Evolutionary conservation across 1,140 invertebrate genomes (phyloP).

Genomic region (Monochamus saltuarius): DNA sequence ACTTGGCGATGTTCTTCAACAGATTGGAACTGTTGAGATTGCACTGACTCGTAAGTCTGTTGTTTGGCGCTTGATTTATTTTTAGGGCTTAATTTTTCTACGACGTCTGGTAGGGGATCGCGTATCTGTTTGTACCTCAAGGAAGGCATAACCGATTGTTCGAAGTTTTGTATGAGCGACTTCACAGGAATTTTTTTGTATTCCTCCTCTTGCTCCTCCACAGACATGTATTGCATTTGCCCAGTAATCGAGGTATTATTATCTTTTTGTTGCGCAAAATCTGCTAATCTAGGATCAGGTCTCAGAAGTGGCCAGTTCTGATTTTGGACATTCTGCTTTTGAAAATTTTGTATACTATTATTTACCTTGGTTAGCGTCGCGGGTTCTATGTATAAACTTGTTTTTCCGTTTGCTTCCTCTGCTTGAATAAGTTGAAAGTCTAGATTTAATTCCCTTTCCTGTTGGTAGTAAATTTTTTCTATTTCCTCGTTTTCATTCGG

Average conservation of each 20-base stretch:
- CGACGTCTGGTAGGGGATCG: slow-evolving; percentile 45
- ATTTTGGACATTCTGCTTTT: too few relatives aligned
- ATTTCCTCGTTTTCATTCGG: slow-evolving; percentile 44
- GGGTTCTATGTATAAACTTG: too few relatives aligned
- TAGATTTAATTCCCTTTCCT: slow-evolving; percentile 42
- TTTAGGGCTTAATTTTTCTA: slow-evolving; percentile 30
- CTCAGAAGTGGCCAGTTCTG: too few relatives aligned
- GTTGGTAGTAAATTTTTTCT: slow-evolving; percentile 46
- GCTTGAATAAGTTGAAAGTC: slow-evolving; percentile 44
- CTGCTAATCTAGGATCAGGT: too few relatives aligned
- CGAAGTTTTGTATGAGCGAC: slow-evolving; percentile 64
- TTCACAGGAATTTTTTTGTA: slow-evolving; percentile 65
- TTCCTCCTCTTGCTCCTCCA: slow-evolving; percentile 48
- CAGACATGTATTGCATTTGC: background rate
- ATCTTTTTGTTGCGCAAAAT: too few relatives aligned
- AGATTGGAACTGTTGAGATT: background rate
- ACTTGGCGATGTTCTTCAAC: background rate
- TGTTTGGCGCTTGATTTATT: slow-evolving; percentile 2
- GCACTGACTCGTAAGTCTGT: background rate
- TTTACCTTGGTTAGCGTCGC: background rate
- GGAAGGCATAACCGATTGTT: slow-evolving; percentile 59
- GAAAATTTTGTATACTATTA: background rate
- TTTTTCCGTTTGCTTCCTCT: slow-evolving; percentile 12
- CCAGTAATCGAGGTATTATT: too few relatives aligned
- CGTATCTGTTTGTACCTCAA: slow-evolving; percentile 60